Base-by-base conservation (phyloP, 1,140 invertebrate genomes). In the Panulirus ornatus region DNA sequence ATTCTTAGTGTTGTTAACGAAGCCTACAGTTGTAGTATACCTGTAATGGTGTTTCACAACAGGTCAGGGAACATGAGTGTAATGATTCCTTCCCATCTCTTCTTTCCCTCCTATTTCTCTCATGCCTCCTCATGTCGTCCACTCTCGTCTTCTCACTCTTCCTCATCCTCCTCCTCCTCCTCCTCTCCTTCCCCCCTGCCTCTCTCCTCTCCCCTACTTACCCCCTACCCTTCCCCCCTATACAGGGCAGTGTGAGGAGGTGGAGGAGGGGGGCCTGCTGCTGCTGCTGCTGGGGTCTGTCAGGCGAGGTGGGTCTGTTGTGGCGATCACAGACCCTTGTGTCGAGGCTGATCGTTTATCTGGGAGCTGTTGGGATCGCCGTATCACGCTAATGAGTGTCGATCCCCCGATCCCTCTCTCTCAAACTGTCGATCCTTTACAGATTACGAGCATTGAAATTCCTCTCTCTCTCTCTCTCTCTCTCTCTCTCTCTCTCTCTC, bases 151-250 rank as follows among this genome's bases (percentile, higher is more conserved):
- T 79, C 76, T 79, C 38, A 44, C 76, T 47, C n/a, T 63, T 36
- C 36, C 36, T 70, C 38, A 36, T 36, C 40, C 30, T 34, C 22
- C 63, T 44, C 70, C 66, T 44, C 42, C 40, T 9, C 38, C 75
- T 78, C 75, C 40, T 42, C 40, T n/a, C 14, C 44, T 78, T 78
- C 38, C 40, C 36, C 27, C 42, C 75, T 44, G 38, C 75, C 40
- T 78, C 75, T 78, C 40, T 38, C 75, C n/a, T 78, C 27, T 78
- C 75, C 63, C 63, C 63, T n/a, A 66, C 63, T 5, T 30, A 66
- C 63, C 63, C 63, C 30, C 19, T 5, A 66, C 63, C 30, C 22
- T 47, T 14, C 14, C 44, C 44, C 44, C 14, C 44, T 14, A 6
- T 47, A 47, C 14, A 6, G 44, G 14, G 44, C 44, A 47, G 44